phyloP scores from a whole-genome alignment of 2,113 vertebrate genomes.

The Climacteris rufus region DNA sequence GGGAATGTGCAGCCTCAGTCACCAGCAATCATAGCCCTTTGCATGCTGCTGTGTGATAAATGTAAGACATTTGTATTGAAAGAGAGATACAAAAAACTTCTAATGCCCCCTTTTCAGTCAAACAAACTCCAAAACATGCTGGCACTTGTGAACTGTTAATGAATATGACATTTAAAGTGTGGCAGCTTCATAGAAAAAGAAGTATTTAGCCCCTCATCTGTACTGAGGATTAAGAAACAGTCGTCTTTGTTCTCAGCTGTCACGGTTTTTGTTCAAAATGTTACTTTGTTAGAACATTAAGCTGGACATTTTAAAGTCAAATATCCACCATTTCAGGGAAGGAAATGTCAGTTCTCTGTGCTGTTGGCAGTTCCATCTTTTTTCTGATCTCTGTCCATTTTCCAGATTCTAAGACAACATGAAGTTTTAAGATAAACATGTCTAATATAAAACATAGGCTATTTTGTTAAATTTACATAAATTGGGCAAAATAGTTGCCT shows the following conservation, averaged over 20 bases:
- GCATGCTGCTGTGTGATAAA: neutral
- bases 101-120: neutral
- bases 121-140: neutral
- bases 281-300: neutral
- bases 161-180: neutral
- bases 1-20: neutral
- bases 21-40: neutral
- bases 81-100: neutral
- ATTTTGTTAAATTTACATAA: neutral
- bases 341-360: neutral
- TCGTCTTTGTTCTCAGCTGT: neutral
- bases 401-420: neutral
- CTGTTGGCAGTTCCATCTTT: neutral
- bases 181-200: neutral
- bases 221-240: neutral
- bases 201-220: neutral
- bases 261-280: neutral
- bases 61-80: neutral
- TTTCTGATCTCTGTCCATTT: neutral
- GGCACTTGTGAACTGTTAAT: neutral
- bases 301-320: neutral
- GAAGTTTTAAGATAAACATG: neutral
- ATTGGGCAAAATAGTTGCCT: neutral
- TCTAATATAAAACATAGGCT: neutral
- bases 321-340: neutral